Evolutionary conservation across 2,797 vertebrate genomes (phyloP), one percentile per base, ranked within the genome.

Genomic region (Trichosurus vulpecula): DNA sequence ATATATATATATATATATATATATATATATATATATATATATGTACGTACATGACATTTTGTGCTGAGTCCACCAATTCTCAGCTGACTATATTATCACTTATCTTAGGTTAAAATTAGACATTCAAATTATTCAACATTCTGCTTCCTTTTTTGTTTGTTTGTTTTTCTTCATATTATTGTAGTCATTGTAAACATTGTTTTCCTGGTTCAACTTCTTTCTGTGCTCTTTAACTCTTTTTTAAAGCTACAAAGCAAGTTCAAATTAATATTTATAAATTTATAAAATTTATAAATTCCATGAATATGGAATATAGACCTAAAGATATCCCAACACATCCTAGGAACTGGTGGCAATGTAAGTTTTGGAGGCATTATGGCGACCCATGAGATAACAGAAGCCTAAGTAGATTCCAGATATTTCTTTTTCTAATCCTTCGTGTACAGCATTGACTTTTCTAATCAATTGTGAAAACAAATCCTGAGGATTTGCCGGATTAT

Each of bases 391-490:
- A 94, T 93, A 97, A 96, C 90, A 92, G 92, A 97, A 96, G 94
- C 52, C 6, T 95, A 98, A 97, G 92, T 35, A 97, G 98, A 98
- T 97, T 98, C 94, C 94, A 97, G 97, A 96, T 97, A 97, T 98
- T 98, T 98, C 97, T 97, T 92, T 94, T 98, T 98, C 98, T 98
- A 98, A 98, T 98, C 98, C 98, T 97, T 92, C 90, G 31, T 97
- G 97, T 98, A 97, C 97, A 98, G 97, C 98, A 98, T 95, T 98
- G 98, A 98, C 98, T 98, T 97, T 98, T 97, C 98, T 97, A 98
- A 98, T 98, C 98, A 98, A 97, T 98, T 91, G 92, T 97, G 97
- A 97, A 97, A 98, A 98, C 98, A 98, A 98, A 98, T 98, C 98
- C 98, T 95, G 47, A 61, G 98, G 98, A 98, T 98, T 98, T 98